Conservation (phyloP, 2,113 vertebrate species). For the Heterotilapia buettikoferi region DNA sequence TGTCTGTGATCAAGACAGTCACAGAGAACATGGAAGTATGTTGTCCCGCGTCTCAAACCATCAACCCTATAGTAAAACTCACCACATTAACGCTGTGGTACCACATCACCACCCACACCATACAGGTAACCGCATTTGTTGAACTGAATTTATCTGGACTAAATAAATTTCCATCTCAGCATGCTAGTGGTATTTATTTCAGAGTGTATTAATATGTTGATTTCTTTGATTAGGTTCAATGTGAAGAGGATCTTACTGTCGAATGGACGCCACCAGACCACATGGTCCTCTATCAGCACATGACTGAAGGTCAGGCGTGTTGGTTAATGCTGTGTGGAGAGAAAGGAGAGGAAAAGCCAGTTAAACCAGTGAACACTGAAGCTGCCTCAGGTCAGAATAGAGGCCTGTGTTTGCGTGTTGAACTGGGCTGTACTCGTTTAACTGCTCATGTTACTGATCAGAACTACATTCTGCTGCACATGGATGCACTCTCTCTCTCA, state of each 20-base stretch:
- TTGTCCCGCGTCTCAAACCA: constrained; percentile 78
- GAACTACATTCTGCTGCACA: constrained; percentile 80
- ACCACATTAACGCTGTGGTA: constrained; percentile 77
- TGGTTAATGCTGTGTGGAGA: constrained; percentile 53
- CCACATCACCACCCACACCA: constrained; percentile 77
- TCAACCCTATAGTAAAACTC: constrained; percentile 75
- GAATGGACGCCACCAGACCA: constrained; percentile 89
- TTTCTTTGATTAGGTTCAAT: constrained; percentile 74
- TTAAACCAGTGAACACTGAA: not conserved
- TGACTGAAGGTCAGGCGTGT: constrained; percentile 76
- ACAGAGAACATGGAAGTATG: constrained; percentile 87
- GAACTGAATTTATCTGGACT: not conserved
- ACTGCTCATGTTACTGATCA: constrained; percentile 80
- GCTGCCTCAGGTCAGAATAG: not conserved
- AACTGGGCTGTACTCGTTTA: constrained; percentile 77
- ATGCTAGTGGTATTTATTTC: not conserved
- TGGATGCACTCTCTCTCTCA: constrained; percentile 73
- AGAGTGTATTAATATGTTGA: not conserved
- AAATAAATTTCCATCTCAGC: not conserved
- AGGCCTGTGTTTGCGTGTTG: constrained; percentile 71
- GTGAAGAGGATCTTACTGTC: constrained; percentile 75
- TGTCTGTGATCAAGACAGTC: constrained; percentile 81
- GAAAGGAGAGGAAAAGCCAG: not conserved
- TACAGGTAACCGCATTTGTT: constrained; percentile 77
- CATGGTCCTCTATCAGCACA: constrained; percentile 92